These are phyloP conservation scores for Morone chrysops DNA, from an alignment of 2,113 vertebrate species.

Conservation along the genomic window DNA sequence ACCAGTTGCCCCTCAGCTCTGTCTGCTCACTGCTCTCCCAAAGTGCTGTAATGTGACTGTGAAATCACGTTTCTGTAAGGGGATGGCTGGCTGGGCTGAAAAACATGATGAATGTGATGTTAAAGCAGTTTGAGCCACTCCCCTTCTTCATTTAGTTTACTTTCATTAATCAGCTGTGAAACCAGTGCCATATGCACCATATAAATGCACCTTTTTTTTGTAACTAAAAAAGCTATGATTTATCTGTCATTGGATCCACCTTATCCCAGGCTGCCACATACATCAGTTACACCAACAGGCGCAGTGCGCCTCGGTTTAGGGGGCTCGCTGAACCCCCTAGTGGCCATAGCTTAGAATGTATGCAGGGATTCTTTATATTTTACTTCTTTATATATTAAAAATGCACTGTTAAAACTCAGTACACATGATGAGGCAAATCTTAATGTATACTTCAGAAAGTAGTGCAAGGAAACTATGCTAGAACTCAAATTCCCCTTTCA, in stretches of 20 bases:
- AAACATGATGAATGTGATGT: background rate
- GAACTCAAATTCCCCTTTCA: too few relatives aligned
- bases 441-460: too few relatives aligned
- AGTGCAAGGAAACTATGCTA: too few relatives aligned
- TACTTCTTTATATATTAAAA: too few relatives aligned
- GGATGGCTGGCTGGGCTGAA: background rate
- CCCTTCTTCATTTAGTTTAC: background rate
- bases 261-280: background rate
- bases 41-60: background rate
- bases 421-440: too few relatives aligned
- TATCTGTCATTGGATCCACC: too few relatives aligned
- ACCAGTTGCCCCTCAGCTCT: background rate
- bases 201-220: background rate
- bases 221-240: background rate
- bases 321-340: too few relatives aligned
- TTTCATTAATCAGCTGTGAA: constrained; percentile 5
- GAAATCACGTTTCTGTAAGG: background rate
- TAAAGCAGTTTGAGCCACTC: background rate
- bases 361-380: too few relatives aligned
- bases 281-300: background rate
- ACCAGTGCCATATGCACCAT: background rate
- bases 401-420: too few relatives aligned
- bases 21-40: background rate
- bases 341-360: too few relatives aligned
- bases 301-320: too few relatives aligned